Evolutionary conservation across 2,113 vertebrate genomes (phyloP).

Genomic region (Origma solitaria): DNA sequence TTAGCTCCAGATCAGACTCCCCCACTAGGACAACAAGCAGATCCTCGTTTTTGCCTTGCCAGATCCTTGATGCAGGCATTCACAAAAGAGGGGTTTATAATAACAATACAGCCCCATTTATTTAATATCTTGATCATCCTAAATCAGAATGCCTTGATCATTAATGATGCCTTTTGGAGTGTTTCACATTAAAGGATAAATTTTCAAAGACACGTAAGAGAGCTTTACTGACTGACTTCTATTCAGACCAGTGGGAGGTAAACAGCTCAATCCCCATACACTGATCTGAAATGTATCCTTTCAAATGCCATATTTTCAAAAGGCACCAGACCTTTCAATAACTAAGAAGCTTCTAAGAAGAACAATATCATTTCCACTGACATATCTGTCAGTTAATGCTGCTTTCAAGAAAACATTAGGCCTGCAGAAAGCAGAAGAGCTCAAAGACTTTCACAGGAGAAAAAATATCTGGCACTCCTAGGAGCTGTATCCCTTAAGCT

Average conservation of each 20-base stretch:
- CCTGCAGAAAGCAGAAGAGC: background rate
- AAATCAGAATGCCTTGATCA: conserved; percentile 21
- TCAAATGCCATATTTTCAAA: background rate
- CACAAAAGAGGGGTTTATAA: background rate
- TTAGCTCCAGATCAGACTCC: conserved; percentile 16
- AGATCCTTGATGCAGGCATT: background rate
- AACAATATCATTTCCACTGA: background rate
- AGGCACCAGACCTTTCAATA: background rate
- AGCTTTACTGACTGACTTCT: conserved; percentile 13
- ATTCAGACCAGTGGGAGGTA: background rate
- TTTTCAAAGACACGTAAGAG: background rate
- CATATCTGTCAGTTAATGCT: background rate
- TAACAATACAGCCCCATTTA: background rate
- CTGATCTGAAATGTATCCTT: background rate
- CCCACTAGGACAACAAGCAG: background rate
- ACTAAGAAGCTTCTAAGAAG: background rate
- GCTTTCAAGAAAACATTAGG: background rate
- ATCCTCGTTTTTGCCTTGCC: background rate
- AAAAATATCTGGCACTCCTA: background rate
- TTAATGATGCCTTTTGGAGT: background rate
- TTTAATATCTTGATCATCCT: conserved; percentile 24
- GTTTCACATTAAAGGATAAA: background rate
- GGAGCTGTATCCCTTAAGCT: background rate
- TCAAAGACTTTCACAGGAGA: background rate
- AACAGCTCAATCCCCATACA: background rate